phyloP scores from a whole-genome alignment of 2,113 vertebrate genomes.

The Podiceps cristatus region DNA sequence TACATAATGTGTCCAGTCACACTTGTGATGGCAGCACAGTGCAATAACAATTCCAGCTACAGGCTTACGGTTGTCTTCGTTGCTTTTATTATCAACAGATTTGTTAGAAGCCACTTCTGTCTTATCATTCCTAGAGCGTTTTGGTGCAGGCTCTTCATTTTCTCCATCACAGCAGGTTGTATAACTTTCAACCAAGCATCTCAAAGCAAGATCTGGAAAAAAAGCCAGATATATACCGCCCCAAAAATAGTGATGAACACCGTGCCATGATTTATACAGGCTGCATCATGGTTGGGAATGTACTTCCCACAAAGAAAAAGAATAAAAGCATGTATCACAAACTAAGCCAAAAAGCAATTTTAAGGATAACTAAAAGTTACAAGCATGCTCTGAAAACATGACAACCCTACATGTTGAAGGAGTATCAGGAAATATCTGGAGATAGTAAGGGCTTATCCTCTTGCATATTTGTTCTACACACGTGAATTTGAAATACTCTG shows the following conservation, averaged over 20 bases:
- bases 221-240: background rate
- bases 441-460: background rate
- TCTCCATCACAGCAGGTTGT: slow-evolving; percentile 32
- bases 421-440: background rate
- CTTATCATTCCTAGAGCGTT: slow-evolving; percentile 75
- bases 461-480: background rate
- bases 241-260: background rate
- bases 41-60: slow-evolving; percentile 88
- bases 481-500: background rate
- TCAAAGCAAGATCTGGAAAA: slow-evolving; percentile 88
- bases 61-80: background rate
- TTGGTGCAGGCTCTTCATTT: slow-evolving; percentile 76
- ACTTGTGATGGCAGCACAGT: slow-evolving; percentile 96
- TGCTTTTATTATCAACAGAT: background rate
- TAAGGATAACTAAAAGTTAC: background rate
- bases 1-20: slow-evolving; percentile 95
- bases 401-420: background rate
- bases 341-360: background rate
- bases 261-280: background rate
- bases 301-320: background rate
- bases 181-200: slow-evolving; percentile 87
- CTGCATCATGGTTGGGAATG: background rate
- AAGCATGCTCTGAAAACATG: background rate
- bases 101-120: background rate
- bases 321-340: background rate